These are phyloP conservation scores for Plebejus melissa DNA, from an alignment of 2,888 invertebrate species.

Conservation along the genomic window DNA sequence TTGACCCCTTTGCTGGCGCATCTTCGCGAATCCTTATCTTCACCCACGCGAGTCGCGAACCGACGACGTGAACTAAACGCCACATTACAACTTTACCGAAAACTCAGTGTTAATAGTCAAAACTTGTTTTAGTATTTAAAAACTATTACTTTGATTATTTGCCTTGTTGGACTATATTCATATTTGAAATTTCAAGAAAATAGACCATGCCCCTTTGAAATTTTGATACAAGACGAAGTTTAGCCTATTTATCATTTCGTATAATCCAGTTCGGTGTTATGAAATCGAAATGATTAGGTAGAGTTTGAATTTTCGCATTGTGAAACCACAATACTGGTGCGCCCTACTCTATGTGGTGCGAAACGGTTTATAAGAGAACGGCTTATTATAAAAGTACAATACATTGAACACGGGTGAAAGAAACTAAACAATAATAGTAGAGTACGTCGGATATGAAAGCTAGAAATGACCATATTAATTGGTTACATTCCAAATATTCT, in stretches of 20 bases:
- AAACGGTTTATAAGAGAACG: slow-evolving; percentile 14
- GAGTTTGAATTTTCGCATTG: slow-evolving; percentile 7
- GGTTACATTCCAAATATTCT: not conserved
- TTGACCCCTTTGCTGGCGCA: slow-evolving; percentile 60
- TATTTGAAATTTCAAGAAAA: not conserved
- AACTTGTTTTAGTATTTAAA: not conserved
- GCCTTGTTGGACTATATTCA: not conserved
- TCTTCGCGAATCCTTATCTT: slow-evolving; percentile 68
- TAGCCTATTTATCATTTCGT: not conserved
- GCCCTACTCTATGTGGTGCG: slow-evolving; percentile 14
- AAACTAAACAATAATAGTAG: slow-evolving; percentile 8
- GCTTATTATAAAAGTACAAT: slow-evolving; percentile 9
- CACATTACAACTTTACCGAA: not conserved
- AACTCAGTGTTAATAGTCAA: not conserved
- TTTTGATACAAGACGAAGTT: not conserved
- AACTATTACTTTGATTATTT: not conserved
- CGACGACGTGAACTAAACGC: not conserved
- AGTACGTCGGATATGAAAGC: not conserved
- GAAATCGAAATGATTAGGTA: slow-evolving; percentile 2
- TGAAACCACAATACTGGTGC: not conserved
- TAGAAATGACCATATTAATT: not conserved
- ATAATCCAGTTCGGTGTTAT: not conserved
- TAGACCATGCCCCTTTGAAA: not conserved
- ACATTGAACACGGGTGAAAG: not conserved
- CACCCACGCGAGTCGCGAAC: slow-evolving; percentile 29